Base-by-base conservation (phyloP, 1,140 invertebrate species). In the Aphelinus atriplicis region DNA sequence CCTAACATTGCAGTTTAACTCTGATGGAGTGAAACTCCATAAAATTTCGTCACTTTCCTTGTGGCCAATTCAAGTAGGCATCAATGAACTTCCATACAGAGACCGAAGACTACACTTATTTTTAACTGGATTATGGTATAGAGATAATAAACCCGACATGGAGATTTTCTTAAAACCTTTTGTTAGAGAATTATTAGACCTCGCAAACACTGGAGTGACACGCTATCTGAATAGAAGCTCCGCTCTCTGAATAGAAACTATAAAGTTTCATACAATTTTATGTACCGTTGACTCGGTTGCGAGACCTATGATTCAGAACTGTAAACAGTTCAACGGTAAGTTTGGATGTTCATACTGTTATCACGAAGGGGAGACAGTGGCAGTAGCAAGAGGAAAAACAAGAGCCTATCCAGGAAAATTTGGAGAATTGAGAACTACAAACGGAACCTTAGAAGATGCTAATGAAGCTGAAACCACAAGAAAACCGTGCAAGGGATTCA, bases 281-380 rank as follows among this genome's bases (percentile, higher is more conserved):
- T 9, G 10, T 74, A n/a, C 69, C 7, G 75, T 65, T 0, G 78
- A 78, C 57, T 63, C 75, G 0, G 53, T 74, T 61, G 78, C 66
- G 3, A 67, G 75, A 7, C 47, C 66, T 9, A 3, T 64, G 56
- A 3, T 74, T 0, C 75, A 78, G 72, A 74, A 74, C 46, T 69
- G 71, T 7, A 68, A 51, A 6, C 75, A 76, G 50, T 76, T 57
- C 7, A 78, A 77, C 50, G 78, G 75, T 10, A 43, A 61, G 26
- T 75, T 42, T 7, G 78, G 75, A 3, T 77, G 78, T 57, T 70
- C 78, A 1, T 57, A 65, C 50, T 78, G 78, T 46, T 46, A 77
- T 1, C 68, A 75, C 45, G 53, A 69, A 70, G 78, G 78, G 9
- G 7, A 75, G 53, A 45, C 10, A n/a, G 64, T 75, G 3, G 26